Percentiles rank a stretch among this genome's conserved stretches.
These are phyloP conservation scores for Sebastiscus tertius DNA, from an alignment of 2,797 vertebrate genomes.

Conservation along the genomic window DNA sequence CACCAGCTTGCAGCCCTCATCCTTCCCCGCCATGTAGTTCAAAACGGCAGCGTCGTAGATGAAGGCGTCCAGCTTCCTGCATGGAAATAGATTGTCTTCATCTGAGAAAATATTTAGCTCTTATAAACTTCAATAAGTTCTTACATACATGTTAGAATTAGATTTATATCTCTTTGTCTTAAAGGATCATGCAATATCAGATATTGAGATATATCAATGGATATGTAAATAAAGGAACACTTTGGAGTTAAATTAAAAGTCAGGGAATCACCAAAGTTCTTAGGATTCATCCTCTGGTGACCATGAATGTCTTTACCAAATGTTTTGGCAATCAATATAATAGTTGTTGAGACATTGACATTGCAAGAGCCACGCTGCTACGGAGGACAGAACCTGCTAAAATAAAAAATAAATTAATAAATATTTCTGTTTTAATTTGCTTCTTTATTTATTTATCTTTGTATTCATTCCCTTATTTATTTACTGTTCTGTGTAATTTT, in stretches of 20 bases:
- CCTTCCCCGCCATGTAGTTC: slow-evolving; percentile 99
- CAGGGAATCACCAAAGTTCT: background rate
- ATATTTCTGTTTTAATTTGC: too few relatives aligned
- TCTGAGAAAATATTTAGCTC: slow-evolving; percentile 4
- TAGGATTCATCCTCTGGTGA: background rate
- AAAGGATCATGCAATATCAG: background rate
- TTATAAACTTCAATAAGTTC: background rate
- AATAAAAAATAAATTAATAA: too few relatives aligned
- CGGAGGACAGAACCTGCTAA: too few relatives aligned
- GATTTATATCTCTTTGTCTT: background rate
- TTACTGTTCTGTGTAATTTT: too few relatives aligned
- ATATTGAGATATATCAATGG: too few relatives aligned
- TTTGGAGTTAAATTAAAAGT: background rate
- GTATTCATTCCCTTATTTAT: too few relatives aligned
- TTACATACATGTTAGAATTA: background rate
- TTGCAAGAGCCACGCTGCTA: too few relatives aligned
- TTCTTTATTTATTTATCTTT: too few relatives aligned
- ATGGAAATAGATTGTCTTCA: background rate
- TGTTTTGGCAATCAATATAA: background rate
- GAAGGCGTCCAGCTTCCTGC: slow-evolving; percentile 97
- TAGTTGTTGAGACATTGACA: background rate
- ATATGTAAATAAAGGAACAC: background rate
- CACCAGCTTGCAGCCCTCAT: slow-evolving; percentile 98
- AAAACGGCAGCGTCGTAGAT: slow-evolving; percentile 97
- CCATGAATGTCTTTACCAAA: background rate